Evolutionary conservation across 2,797 vertebrate species (phyloP).

Genomic region (Poeciliopsis presidionis): DNA sequence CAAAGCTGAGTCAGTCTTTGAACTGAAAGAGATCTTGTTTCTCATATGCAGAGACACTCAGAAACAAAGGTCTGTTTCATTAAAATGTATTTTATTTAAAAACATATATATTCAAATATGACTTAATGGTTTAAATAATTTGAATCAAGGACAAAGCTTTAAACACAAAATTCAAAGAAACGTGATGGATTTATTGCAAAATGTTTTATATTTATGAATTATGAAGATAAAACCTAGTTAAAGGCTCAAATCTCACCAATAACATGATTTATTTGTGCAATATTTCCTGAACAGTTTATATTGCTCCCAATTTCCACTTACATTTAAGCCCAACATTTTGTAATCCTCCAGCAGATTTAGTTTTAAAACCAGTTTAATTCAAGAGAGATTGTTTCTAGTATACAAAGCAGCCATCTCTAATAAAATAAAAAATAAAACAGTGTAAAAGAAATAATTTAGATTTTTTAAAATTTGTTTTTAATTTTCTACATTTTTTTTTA

Average conservation of each 20-base stretch:
- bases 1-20: constrained; percentile 12
- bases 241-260: not conserved
- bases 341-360: not conserved
- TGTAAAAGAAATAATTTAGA: not conserved
- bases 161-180: not conserved
- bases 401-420: not conserved
- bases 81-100: not conserved
- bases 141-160: not conserved
- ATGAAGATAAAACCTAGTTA: not conserved
- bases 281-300: not conserved
- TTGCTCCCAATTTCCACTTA: not conserved
- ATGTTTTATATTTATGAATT: not conserved
- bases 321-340: not conserved
- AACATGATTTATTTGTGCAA: not conserved
- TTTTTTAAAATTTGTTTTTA: not conserved
- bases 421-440: not conserved
- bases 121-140: not conserved
- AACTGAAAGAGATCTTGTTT: constrained; percentile 12
- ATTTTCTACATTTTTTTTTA: not conserved
- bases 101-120: not conserved
- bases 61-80: not conserved
- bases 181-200: not conserved
- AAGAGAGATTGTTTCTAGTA: not conserved
- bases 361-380: not conserved
- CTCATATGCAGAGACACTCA: not conserved